phyloP scores from a whole-genome alignment of 2,888 invertebrate genomes.

The Galeopsomyia nigrocyanea region DNA sequence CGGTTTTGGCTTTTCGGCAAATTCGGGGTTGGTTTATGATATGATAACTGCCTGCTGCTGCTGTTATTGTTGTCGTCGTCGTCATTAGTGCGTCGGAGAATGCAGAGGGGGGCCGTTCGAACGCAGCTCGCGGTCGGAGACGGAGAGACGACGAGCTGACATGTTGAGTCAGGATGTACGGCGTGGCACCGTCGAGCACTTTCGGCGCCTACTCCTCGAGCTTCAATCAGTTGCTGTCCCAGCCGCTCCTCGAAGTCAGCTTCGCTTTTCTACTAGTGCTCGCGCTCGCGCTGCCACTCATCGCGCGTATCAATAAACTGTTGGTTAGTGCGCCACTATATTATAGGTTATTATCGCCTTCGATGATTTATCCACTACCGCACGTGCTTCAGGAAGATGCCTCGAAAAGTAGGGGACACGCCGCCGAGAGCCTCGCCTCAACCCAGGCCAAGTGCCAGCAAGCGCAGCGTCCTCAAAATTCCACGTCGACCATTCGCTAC shows the following conservation, averaged over 20 bases:
- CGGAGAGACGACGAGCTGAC: background rate
- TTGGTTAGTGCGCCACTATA: slow-evolving; percentile 57
- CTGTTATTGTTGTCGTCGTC: background rate
- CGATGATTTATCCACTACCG: too few species aligned
- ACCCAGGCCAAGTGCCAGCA: background rate
- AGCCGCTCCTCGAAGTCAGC: slow-evolving; percentile 58
- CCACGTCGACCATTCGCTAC: background rate
- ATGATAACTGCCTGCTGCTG: too few species aligned
- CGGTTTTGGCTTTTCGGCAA: too few species aligned
- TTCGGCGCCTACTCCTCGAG: slow-evolving; percentile 56
- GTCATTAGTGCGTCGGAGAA: too few species aligned
- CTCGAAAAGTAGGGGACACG: background rate
- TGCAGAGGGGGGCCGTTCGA: too few species aligned
- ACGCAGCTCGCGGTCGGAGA: background rate
- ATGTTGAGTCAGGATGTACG: slow-evolving; percentile 55
- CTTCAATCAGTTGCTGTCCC: slow-evolving; percentile 57
- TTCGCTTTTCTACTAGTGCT: slow-evolving; percentile 58
- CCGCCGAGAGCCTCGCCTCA: background rate
- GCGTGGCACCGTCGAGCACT: slow-evolving; percentile 50
- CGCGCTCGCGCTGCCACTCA: slow-evolving; percentile 59
- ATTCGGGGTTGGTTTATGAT: too few species aligned
- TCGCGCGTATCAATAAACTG: slow-evolving; percentile 55
- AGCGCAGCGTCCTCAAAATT: background rate
- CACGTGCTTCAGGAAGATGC: slow-evolving; percentile 1
- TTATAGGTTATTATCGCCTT: background rate